These are phyloP conservation scores for Tetheella fluctuosa DNA, from an alignment of 2,888 invertebrate species.

Conservation along the genomic window DNA sequence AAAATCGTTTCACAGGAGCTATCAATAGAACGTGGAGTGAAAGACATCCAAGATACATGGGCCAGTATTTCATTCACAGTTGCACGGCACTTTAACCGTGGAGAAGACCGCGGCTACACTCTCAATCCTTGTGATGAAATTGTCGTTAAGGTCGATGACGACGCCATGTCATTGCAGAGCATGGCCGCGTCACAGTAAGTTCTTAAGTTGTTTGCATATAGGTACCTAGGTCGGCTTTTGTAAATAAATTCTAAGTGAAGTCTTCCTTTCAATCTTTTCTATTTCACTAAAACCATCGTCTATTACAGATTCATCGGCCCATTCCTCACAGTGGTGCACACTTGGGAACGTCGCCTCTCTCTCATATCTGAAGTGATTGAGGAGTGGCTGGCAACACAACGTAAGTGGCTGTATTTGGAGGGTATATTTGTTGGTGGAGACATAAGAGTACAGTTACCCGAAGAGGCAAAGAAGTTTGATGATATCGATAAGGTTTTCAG, in stretches of 20 bases:
- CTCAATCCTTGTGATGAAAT: constrained; percentile 94
- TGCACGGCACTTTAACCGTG: constrained; percentile 87
- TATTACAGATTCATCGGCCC: constrained; percentile 91
- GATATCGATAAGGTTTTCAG: constrained; percentile 92
- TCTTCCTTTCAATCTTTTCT: too few relatives aligned
- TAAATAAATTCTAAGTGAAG: not conserved
- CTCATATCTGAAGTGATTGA: constrained; percentile 94
- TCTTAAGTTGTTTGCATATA: too few relatives aligned
- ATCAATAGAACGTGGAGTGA: constrained; percentile 94
- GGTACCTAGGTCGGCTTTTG: not conserved
- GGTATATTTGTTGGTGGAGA: constrained; percentile 96
- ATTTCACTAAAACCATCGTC: constrained; percentile 22
- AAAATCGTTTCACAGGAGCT: constrained; percentile 83
- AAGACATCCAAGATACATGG: constrained; percentile 92
- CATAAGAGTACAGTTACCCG: constrained; percentile 93
- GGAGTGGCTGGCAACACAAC: constrained; percentile 93
- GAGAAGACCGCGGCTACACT: constrained; percentile 91
- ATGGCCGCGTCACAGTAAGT: constrained; percentile 93
- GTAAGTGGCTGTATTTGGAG: constrained; percentile 96
- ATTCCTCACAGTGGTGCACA: constrained; percentile 91
- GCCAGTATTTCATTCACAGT: constrained; percentile 86
- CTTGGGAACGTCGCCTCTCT: constrained; percentile 92
- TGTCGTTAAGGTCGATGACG: constrained; percentile 92
- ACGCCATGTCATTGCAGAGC: constrained; percentile 94
- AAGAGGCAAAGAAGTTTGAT: constrained; percentile 95